Percentiles rank a stretch among this genome's conserved stretches.
Evolutionary conservation across 1,140 invertebrate genomes (phyloP).

Genomic region (Drosophila funebris): DNA sequence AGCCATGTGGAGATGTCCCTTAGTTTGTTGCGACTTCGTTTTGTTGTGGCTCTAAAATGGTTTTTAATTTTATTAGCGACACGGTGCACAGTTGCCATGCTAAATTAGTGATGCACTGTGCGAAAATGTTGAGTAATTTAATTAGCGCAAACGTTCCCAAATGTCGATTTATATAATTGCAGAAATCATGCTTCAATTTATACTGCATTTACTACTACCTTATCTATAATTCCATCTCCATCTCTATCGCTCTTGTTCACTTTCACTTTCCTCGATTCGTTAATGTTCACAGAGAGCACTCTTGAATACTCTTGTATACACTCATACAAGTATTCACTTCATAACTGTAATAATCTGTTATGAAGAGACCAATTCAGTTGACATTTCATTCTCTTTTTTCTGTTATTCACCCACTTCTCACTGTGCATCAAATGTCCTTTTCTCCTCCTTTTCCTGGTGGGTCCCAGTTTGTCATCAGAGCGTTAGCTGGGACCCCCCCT

Average conservation of each 20-base stretch:
- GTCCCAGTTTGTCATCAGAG: slow-evolving; percentile 61
- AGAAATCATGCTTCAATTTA: too few species aligned
- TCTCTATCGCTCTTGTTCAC: too few species aligned
- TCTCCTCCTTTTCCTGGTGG: neutral
- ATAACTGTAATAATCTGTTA: neutral
- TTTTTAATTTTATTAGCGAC: slow-evolving; percentile 79
- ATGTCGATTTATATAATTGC: neutral
- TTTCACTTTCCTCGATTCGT: too few species aligned
- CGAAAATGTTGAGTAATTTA: slow-evolving; percentile 31
- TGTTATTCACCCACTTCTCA: neutral
- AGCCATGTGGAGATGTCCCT: slow-evolving; percentile 24
- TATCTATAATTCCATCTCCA: too few species aligned
- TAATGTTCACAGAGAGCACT: too few species aligned
- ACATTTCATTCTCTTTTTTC: neutral
- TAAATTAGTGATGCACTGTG: slow-evolving; percentile 60
- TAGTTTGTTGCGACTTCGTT: slow-evolving; percentile 31
- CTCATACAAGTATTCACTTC: too few species aligned
- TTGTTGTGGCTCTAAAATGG: slow-evolving; percentile 69
- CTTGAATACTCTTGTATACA: too few species aligned
- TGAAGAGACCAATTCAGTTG: too few species aligned
- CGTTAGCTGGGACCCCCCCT: neutral
- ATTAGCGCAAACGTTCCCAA: neutral
- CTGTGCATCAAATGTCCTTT: slow-evolving; percentile 59
- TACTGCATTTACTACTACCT: too few species aligned
- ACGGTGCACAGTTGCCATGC: slow-evolving; percentile 62